Conservation (phyloP, 2,888 invertebrate genomes). For the Synanthedon tipuliformis region DNA sequence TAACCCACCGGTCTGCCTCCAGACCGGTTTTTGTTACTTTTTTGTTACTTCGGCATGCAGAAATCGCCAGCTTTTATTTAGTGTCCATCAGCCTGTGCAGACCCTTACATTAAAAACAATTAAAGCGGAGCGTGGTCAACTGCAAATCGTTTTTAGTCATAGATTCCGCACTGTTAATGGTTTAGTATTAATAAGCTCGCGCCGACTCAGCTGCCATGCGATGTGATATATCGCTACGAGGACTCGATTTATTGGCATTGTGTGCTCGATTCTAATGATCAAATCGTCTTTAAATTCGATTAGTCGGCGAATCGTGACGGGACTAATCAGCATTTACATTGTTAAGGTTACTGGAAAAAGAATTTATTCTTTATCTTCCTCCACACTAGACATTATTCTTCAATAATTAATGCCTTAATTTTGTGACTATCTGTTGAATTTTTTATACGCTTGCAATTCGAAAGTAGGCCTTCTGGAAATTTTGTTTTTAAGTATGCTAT, state of each 20-base stretch:
- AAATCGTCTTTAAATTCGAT: conserved; percentile 10
- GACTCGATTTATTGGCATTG: conserved; percentile 46
- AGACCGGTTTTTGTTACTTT: no score
- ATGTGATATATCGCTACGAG: conserved; percentile 35
- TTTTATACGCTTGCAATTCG: no score
- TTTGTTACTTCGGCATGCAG: no score
- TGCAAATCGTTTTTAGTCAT: neutral
- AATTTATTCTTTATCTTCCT: neutral
- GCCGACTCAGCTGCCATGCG: conserved; percentile 37
- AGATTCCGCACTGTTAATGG: neutral
- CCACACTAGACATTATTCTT: neutral
- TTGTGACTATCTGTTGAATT: no score
- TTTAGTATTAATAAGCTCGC: conserved; percentile 21
- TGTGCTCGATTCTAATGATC: conserved; percentile 19
- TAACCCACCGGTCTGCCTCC: no score
- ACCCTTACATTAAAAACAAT: neutral
- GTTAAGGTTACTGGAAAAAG: neutral
- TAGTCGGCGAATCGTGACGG: conserved; percentile 3
- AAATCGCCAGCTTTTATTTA: neutral
- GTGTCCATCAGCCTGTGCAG: neutral
- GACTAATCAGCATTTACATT: neutral
- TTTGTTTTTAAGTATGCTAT: no score
- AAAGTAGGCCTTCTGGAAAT: no score
- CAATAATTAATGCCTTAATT: no score
- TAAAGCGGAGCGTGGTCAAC: neutral